Evolutionary conservation across 2,888 invertebrate genomes (phyloP), one percentile per base, ranked within the genome.

Genomic region (Aromia moschata): DNA sequence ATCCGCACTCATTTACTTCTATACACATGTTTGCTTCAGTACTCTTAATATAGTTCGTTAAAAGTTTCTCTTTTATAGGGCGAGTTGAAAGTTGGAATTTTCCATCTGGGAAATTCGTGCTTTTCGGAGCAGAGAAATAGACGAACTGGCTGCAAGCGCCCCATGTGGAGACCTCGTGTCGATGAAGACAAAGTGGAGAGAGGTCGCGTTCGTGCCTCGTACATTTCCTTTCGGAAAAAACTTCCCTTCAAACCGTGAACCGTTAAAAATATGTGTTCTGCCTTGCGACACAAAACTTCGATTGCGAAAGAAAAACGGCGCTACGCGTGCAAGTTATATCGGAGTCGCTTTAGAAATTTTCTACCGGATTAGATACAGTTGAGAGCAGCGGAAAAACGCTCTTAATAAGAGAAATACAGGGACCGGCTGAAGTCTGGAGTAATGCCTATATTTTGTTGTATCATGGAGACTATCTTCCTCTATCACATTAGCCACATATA

Each of bases 151-250:
- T 18, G 17, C 20, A 7, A 43, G 18, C 25, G 20, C 14, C 14
- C 14, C 43, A 1, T 43, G 18, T 14, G 18, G 4, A 25, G 43
- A 43, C 11, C 20, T 20, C 20, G 43, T 43, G 20, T 43, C 43
- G 25, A 25, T 18, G 43, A 43, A 43, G 43, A 43, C 20, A 43
- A 43, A 43, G 25, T 25, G 43, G 25, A 25, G 18, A 43, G 25
- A 11, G 43, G 25, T 43, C 17, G 25, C 15, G 18, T 43, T 43
- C 25, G 25, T 25, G 14, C 14, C 43, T 18, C 43, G 43, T 20
- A 25, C 14, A 25, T 25, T 43, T 43, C 20, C 43, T 25, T 3
- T 25, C 12, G 14, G 43, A 43, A 43, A n/a, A n/a, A n/a, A 43
- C 5, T 33, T 33, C n/a, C 33, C 3, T 33, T 2, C n/a, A 11